Evolutionary conservation across 1,140 invertebrate genomes (phyloP), one percentile per base, ranked within the genome.

Genomic region (Tetragnatha versicolor): DNA sequence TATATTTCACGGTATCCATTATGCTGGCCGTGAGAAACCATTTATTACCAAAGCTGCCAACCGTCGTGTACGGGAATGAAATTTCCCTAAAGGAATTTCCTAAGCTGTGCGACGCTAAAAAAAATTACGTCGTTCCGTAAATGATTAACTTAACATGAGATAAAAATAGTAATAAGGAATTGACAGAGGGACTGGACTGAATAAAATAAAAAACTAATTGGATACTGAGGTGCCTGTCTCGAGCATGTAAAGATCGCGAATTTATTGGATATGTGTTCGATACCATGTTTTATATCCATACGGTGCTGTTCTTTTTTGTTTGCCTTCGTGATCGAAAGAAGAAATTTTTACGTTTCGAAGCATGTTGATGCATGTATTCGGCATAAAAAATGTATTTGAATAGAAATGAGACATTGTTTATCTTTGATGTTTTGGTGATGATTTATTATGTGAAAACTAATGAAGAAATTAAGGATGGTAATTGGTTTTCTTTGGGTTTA

Each of bases 171-270:
- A 20, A 68, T 22, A n/a, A 9, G 29, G 31, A 29, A 51, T 51
- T 1, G 2, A 22, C 17, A 25, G 42, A n/a, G n/a, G n/a, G n/a
- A n/a, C n/a, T n/a, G n/a, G n/a, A n/a, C n/a, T n/a, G n/a, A n/a
- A n/a, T n/a, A n/a, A n/a, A n/a, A n/a, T n/a, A 68, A 68, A 68
- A 68, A 51, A 51, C 49, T 68, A 51, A 68, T 68, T 51, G 51
- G 65, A 49, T 68, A n/a, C 65, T 68, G 33, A 68, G 35, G 7
- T 68, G 1, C 12, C 14, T 2, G 12, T 1, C 25, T 49, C 27
- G n/a, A 17, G 39, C 39, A 20, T 39, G 51, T 49, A 51, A 51
- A 51, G n/a, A 33, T n/a, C 33, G 12, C 45, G 31, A 35, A 31
- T 14, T 20, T 68, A 68, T 68, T 35, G 45, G 51, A 5, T 68